Evolutionary conservation across 2,797 vertebrate species (phyloP), one percentile per base, ranked within the genome.

Genomic region (Pseudochaenichthys georgianus): DNA sequence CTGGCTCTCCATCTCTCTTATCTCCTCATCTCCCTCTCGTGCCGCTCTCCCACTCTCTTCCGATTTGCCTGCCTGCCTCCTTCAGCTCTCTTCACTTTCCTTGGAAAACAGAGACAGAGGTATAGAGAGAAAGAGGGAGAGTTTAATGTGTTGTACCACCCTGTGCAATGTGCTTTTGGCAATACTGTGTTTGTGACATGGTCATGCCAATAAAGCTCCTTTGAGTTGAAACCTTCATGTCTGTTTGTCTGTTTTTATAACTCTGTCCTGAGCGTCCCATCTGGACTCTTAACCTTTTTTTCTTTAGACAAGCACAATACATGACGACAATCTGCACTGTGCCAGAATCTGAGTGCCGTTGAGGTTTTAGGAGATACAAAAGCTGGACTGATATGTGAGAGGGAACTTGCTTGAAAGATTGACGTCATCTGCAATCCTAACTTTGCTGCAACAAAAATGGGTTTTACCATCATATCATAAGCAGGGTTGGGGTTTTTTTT

Each of bases 11-110:
- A 77, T 88, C 83, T 71, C 72, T 85, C 83, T 81, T 88, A 90
- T 92, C 87, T 86, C 78, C 84, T 86, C 86, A 89, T 90, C 85
- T 88, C 66, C 82, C 83, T 88, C 89, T 86, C 58, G 52, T 79
- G 75, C 81, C 13, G 7, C 60, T 77, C 75, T 85, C 74, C 69
- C 54, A 19, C 64, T 83, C 81, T 64, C 68, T 55, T 80, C 74
- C 64, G 13, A 77, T 75, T 82, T 74, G 66, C 59, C 64, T 61
- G 47, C 76, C 72, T 47, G 13, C 57, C 42, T 64, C 60, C 45
- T 68, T 55, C 46, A 43, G 38, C 57, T 78, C 67, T 65, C 67
- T 67, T 77, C 67, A 70, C 76, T 79, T 82, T 83, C 69, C 72
- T 74, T 59, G 47, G 59, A 72, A 84, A 86, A 69, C 21, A 74